Evolutionary conservation across 2,113 vertebrate genomes (phyloP).

Genomic region (Neogobius melanostomus): DNA sequence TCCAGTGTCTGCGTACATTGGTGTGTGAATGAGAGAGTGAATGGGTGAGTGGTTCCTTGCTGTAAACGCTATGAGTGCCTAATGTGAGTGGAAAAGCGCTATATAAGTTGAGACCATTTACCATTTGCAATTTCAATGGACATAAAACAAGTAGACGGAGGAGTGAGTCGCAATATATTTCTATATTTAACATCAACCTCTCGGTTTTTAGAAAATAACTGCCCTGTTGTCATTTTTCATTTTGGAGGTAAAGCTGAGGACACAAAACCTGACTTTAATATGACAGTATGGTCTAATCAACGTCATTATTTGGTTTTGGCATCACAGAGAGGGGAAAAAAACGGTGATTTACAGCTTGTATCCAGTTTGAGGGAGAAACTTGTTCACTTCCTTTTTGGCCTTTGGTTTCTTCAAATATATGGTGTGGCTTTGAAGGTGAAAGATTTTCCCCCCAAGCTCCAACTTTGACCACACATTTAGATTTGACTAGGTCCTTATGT

Average conservation of each 20-base stretch:
- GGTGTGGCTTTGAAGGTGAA: constrained; percentile 51
- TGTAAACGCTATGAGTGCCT: too few species aligned
- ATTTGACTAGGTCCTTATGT: constrained; percentile 19
- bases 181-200: too few species aligned
- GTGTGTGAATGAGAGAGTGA: too few species aligned
- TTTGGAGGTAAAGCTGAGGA: constrained; percentile 16
- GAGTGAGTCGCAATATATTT: too few species aligned
- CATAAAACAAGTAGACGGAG: too few species aligned
- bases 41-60: too few species aligned
- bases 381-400: constrained; percentile 37
- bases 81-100: too few species aligned
- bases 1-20: too few species aligned
- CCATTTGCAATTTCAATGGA: too few species aligned
- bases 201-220: too few species aligned
- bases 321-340: constrained; percentile 37
- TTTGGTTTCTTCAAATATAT: constrained; percentile 33
- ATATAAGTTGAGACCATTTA: too few species aligned
- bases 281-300: constrained; percentile 36
- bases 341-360: constrained; percentile 48
- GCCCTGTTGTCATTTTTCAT: too few species aligned
- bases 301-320: constrained; percentile 38
- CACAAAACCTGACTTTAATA: constrained; percentile 5
- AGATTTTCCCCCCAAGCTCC: constrained; percentile 43
- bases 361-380: constrained; percentile 37
- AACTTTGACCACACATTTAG: constrained; percentile 50